These are phyloP conservation scores for Labia minor DNA, from an alignment of 2,888 invertebrate species.

Conservation along the genomic window DNA sequence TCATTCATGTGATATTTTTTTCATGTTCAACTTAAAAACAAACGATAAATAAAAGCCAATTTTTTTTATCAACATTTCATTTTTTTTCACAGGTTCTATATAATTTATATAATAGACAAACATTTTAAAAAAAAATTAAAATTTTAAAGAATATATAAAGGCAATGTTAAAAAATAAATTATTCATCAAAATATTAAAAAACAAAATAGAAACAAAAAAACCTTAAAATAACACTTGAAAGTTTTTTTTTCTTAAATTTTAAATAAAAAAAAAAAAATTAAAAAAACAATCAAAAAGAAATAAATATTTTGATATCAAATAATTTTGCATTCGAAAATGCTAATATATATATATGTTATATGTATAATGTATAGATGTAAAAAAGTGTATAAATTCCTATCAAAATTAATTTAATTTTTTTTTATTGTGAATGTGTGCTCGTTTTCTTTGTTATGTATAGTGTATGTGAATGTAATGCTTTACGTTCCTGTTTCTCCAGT, in stretches of 20 bases:
- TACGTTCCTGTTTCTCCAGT: background rate
- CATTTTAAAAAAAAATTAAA: background rate
- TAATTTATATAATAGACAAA: slow-evolving; percentile 1
- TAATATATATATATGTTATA: background rate
- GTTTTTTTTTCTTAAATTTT: no score
- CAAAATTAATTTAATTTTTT: background rate
- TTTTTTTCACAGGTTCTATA: no score
- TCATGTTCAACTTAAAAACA: no score
- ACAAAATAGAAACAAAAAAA: background rate
- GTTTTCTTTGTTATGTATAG: no score
- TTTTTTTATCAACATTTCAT: no score
- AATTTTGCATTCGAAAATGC: background rate
- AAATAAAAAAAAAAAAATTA: background rate
- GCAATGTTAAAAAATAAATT: background rate
- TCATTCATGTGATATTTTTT: no score
- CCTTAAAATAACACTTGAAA: background rate
- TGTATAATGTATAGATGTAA: no score
- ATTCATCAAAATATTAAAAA: slow-evolving; percentile 2
- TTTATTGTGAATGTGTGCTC: background rate
- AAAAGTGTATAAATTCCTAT: no score
- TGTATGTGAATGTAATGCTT: background rate
- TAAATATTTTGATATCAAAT: background rate
- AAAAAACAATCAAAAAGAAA: background rate
- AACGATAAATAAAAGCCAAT: no score
- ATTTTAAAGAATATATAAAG: background rate